Percentiles rank a stretch among this genome's conserved stretches.
Evolutionary conservation across 2,888 invertebrate species (phyloP).

Genomic region (Pollenia angustigena): DNA sequence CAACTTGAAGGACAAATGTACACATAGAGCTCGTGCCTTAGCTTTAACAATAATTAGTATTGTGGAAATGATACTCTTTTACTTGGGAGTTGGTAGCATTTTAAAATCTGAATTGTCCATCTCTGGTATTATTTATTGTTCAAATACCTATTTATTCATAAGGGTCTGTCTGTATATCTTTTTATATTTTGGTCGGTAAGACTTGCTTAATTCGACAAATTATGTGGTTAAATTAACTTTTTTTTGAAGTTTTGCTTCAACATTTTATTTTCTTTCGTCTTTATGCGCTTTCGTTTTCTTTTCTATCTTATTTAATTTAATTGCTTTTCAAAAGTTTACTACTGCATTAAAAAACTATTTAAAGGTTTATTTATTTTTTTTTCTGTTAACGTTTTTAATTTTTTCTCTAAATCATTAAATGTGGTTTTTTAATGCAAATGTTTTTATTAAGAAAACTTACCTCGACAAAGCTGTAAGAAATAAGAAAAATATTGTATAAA

Average conservation of each 20-base stretch:
- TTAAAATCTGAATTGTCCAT: no score
- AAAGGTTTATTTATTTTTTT: conserved; percentile 6
- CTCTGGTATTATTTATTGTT: no score
- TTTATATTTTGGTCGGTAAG: conserved; percentile 36
- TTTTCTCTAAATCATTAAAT: conserved; percentile 32
- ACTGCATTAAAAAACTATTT: conserved; percentile 34
- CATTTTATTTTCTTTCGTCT: conserved; percentile 50
- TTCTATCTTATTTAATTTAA: conserved; percentile 62
- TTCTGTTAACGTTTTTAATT: not conserved
- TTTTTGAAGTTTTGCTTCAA: conserved; percentile 60
- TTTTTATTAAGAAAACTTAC: conserved; percentile 42
- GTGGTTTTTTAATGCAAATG: conserved; percentile 40
- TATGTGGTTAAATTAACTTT: conserved; percentile 59
- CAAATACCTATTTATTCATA: no score
- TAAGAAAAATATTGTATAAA: conserved; percentile 26
- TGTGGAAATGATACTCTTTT: no score
- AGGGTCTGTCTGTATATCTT: not conserved
- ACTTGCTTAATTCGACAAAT: conserved; percentile 54
- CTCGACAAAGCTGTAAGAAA: not conserved
- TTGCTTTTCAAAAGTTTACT: conserved; percentile 63
- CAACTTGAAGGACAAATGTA: no score
- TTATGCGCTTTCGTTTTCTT: not conserved
- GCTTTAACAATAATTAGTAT: no score
- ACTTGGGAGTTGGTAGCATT: no score
- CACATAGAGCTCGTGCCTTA: no score